Percentiles rank a stretch among this genome's conserved stretches.
Conservation (phyloP, 2,113 vertebrate species). For the Philantomba maxwellii region DNA sequence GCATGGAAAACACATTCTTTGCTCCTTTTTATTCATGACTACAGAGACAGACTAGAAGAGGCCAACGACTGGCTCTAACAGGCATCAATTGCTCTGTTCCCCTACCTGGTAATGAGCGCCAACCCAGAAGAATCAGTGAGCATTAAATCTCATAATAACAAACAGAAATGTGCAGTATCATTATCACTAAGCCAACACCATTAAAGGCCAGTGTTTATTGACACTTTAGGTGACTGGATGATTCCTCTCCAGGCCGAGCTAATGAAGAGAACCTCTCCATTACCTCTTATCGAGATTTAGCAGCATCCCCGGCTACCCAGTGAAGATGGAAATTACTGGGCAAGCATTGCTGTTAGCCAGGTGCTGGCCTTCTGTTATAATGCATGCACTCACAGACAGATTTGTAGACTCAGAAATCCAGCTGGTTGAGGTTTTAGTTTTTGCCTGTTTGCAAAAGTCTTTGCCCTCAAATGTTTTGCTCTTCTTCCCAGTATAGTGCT, state of each 20-base stretch:
- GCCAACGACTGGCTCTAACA: background rate
- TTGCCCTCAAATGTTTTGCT: background rate
- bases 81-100: background rate
- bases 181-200: constrained; percentile 73
- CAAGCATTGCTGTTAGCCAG: constrained; percentile 50
- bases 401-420: constrained; percentile 6
- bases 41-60: background rate
- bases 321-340: constrained; percentile 47
- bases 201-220: constrained; percentile 68
- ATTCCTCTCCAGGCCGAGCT: constrained; percentile 51
- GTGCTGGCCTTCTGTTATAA: constrained; percentile 41
- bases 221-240: constrained; percentile 66
- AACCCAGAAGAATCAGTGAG: background rate
- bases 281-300: constrained; percentile 65
- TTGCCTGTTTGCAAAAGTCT: background rate
- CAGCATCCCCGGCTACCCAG: constrained; percentile 24
- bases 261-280: constrained; percentile 64
- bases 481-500: background rate
- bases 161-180: constrained; percentile 46
- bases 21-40: background rate
- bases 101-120: background rate
- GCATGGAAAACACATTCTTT: background rate
- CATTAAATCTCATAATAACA: constrained; percentile 54
- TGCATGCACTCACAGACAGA: background rate
- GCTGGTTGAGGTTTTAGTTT: background rate